Conservation (phyloP, 2,113 vertebrate species). For the Salvator merianae region DNA sequence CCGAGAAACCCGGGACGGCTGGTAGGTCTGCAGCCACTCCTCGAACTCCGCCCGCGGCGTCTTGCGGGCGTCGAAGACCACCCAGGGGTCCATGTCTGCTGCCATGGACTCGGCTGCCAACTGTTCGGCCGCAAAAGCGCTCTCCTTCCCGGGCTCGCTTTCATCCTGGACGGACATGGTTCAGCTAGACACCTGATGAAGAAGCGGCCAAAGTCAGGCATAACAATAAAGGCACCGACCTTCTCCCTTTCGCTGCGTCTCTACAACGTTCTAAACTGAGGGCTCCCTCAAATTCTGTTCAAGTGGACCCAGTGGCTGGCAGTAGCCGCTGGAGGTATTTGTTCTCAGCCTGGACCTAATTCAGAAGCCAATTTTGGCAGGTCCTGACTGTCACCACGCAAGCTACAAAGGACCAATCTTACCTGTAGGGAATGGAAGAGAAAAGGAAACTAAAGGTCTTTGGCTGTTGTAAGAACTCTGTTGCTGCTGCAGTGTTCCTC, state of each 20-base stretch:
- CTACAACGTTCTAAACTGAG: not conserved
- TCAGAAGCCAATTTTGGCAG: too few relatives aligned
- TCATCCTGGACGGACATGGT: constrained; percentile 3
- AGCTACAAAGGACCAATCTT: too few relatives aligned
- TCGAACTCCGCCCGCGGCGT: constrained; percentile 82
- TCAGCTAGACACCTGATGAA: not conserved
- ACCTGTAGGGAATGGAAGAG: too few relatives aligned
- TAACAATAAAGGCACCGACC: too few relatives aligned
- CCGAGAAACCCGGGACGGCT: constrained; percentile 83
- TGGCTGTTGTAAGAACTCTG: too few relatives aligned
- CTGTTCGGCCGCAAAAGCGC: constrained; percentile 73
- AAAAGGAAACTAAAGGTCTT: too few relatives aligned
- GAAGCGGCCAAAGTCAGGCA: not conserved
- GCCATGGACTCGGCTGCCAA: constrained; percentile 88
- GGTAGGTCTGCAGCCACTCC: constrained; percentile 85
- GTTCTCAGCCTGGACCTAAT: too few relatives aligned
- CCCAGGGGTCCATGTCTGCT: constrained; percentile 91
- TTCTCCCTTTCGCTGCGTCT: not conserved
- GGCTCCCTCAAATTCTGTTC: too few relatives aligned
- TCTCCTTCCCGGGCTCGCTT: constrained; percentile 42
- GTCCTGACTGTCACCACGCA: too few relatives aligned
- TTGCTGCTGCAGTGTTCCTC: too few relatives aligned
- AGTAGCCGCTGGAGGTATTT: too few relatives aligned
- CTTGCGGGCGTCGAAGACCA: constrained; percentile 82
- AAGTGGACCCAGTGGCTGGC: too few relatives aligned